Evolutionary conservation across 2,113 vertebrate species (phyloP).

Genomic region (Neodontobutis hainanensis): DNA sequence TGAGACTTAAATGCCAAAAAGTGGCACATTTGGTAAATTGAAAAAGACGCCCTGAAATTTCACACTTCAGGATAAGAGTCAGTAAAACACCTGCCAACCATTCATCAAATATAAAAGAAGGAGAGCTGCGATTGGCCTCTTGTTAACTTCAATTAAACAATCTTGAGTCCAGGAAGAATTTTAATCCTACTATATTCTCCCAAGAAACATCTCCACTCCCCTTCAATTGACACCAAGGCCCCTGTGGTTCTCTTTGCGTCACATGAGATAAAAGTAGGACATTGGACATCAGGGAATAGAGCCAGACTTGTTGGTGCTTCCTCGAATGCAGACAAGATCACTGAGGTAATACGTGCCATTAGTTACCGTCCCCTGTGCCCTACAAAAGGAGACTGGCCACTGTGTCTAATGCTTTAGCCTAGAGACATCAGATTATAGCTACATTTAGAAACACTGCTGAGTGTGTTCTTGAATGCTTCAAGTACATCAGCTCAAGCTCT

Average conservation of each 20-base stretch:
- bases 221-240: not conserved
- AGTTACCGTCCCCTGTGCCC: slow-evolving; percentile 1
- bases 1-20: too few relatives aligned
- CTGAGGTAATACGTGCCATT: slow-evolving; percentile 7
- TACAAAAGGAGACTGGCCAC: not conserved
- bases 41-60: too few relatives aligned
- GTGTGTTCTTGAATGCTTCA: not conserved
- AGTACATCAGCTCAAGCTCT: too few relatives aligned
- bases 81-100: too few relatives aligned
- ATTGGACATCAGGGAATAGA: slow-evolving; percentile 9
- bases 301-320: not conserved
- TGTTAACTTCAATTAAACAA: too few relatives aligned
- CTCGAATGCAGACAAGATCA: slow-evolving; percentile 6
- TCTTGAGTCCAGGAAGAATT: too few relatives aligned
- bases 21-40: too few relatives aligned
- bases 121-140: too few relatives aligned
- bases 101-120: too few relatives aligned
- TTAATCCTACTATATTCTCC: too few relatives aligned
- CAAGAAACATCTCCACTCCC: too few relatives aligned
- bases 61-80: too few relatives aligned
- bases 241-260: not conserved
- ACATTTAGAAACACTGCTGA: not conserved
- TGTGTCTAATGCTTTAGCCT: slow-evolving; percentile 1
- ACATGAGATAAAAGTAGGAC: slow-evolving; percentile 22
- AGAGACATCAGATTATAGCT: not conserved